These are phyloP conservation scores for Peromyscus californicus DNA, from an alignment of 2,113 vertebrate genomes.

Conservation along the genomic window DNA sequence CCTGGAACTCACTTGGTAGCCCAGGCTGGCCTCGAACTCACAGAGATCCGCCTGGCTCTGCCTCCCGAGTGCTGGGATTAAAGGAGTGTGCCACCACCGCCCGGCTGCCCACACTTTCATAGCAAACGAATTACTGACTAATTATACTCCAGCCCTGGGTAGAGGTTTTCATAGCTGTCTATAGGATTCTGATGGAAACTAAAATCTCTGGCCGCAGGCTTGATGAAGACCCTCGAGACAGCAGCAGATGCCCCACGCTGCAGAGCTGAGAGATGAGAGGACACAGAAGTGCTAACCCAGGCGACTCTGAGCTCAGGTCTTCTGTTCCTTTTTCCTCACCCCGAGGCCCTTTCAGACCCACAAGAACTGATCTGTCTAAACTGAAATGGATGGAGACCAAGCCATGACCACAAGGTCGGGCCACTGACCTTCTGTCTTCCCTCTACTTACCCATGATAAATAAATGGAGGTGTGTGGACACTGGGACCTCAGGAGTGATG, in stretches of 20 bases:
- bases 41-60: no score
- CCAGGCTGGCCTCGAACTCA: no score
- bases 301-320: not conserved
- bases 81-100: no score
- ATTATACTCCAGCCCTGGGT: not conserved
- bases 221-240: not conserved
- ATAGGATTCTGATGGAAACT: not conserved
- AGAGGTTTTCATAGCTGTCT: not conserved
- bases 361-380: not conserved
- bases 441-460: slow-evolving; percentile 54
- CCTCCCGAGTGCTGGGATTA: no score
- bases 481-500: not conserved
- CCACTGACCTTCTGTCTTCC: slow-evolving; percentile 28
- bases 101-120: not conserved
- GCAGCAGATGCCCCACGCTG: not conserved
- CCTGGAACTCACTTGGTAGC: no score
- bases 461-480: not conserved
- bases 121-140: not conserved
- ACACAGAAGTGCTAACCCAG: not conserved
- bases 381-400: not conserved
- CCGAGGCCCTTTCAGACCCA: not conserved
- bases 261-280: not conserved
- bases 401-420: slow-evolving; percentile 2
- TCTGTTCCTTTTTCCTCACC: not conserved
- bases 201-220: not conserved